Evolutionary conservation across 2,113 vertebrate genomes (phyloP), one percentile per base, ranked within the genome.

Genomic region (Channa maculata): DNA sequence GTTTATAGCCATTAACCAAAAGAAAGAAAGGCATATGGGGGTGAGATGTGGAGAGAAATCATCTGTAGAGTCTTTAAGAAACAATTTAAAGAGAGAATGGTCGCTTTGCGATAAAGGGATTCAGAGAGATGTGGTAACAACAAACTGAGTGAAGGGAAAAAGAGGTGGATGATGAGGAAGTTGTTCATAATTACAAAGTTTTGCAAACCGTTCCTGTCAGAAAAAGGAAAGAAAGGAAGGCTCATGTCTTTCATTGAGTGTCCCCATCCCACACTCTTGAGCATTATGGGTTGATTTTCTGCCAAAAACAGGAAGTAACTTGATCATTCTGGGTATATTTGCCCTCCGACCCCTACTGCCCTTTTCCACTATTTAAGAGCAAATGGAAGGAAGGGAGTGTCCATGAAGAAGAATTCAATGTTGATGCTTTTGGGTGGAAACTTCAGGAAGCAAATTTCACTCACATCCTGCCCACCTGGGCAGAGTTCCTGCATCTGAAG

Each of bases 381-480:
- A 4, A 37, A 9, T 49, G 57, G 59, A 71, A 84, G 75, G 85
- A 83, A 89, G 79, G 41, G 85, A 65, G 79, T 41, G 80, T 61
- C 52, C 65, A 9, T 2, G 3, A 43, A 76, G 76, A 57, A 44
- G 60, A 41, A 46, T 62, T 11, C 51, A 86, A 51, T 73, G 79
- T 79, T 80, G 77, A 64, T 49, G 76, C 41, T 61, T 63, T 57
- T n/a, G 45, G 37, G 8, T 15, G 33, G 55, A 69, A 33, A 24
- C 74, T 49, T 52, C 59, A 70, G 82, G 84, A 87, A 88, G 86
- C 55, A 39, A 48, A 33, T 77, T 72, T 77, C 77, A 2, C 77
- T 83, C 63, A 9, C 83, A 78, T 91, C 91, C 90, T 90, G 78
- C 78, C 82, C 91, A 86, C 89, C 89, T 88, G 82, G 64, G 14